These are phyloP conservation scores for Amblyopsis rosae DNA, from an alignment of 2,113 vertebrate genomes.

Conservation along the genomic window DNA sequence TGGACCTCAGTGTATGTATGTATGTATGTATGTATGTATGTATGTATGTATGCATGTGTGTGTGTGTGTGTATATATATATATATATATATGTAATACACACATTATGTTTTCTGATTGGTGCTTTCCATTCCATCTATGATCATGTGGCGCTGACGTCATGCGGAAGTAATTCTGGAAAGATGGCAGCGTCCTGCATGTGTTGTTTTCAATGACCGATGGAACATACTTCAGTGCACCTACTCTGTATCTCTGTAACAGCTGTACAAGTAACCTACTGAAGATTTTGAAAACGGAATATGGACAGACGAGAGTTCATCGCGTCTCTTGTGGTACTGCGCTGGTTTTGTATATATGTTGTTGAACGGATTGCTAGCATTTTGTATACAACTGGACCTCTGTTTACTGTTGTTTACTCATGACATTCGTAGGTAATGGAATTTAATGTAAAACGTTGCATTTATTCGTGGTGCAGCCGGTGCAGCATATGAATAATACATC, in stretches of 20 bases:
- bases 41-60: no score
- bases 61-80: neutral
- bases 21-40: no score
- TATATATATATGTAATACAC: no score
- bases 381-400: no score
- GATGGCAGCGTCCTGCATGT: slow-evolving; percentile 77
- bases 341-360: neutral
- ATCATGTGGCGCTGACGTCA: slow-evolving; percentile 39
- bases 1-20: no score
- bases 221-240: neutral
- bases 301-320: slow-evolving; percentile 71
- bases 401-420: no score
- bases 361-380: neutral
- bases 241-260: neutral
- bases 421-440: no score
- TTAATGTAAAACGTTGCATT: no score
- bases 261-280: neutral
- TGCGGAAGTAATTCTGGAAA: slow-evolving; percentile 47
- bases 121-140: neutral
- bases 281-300: slow-evolving; percentile 48
- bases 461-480: no score
- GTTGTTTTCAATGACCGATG: slow-evolving; percentile 13
- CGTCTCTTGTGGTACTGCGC: slow-evolving; percentile 74
- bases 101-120: no score
- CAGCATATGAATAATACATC: no score